Base-by-base conservation (phyloP, 2,113 vertebrate species). In the Dolichallabes microphthalmus region DNA sequence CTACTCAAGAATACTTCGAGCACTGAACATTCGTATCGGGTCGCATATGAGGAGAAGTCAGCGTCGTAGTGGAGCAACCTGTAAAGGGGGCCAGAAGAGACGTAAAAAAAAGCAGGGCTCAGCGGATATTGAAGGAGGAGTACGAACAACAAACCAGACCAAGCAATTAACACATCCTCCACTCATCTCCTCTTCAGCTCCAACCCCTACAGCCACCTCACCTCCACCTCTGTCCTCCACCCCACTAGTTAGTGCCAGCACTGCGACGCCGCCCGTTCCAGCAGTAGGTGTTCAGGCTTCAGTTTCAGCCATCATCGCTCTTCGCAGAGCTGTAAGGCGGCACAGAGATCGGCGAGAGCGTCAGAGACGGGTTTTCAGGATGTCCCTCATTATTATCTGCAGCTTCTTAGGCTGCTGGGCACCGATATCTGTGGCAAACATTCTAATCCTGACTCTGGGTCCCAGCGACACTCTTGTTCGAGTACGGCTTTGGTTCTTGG, bases 371-470 rank as follows among this genome's bases (percentile, higher is more conserved):
- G 98, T 99, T 88, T 99, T 99, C 92, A 94, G 93, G 91, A 99
- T 99, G 98, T 99, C 98, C 50, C 94, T 99, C 83, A 92, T 99
- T 89, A 99, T 99, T 82, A 98, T 99, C 93, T 99, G 97, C 83
- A 98, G 98, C 14, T 99, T 99, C 93, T 94, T 99, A 80, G 94
- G 99, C 94, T 99, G 98, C 93, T 99, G 98, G 98, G 98, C 97
- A 80, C 98, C 98, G 84, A 97, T 99, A 94, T 98, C 98, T 45
- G 94, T 98, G 92, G 95, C 99, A 92, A 99, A 99, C 90, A 97
- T 97, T n/a, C 95, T 96, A 74, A 99, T 99, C 93, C 94, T 99
- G 88, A 97, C 96, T 90, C 88, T 96, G 89, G 97, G 97, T 89
- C 97, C 96, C 92, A 98, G 96, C 93, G 95, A 96, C 94, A 93